A percentile compares a stretch with the other conserved stretches of the same genome.
Conservation (phyloP, 2,113 vertebrate genomes). For the Sorex araneus region DNA sequence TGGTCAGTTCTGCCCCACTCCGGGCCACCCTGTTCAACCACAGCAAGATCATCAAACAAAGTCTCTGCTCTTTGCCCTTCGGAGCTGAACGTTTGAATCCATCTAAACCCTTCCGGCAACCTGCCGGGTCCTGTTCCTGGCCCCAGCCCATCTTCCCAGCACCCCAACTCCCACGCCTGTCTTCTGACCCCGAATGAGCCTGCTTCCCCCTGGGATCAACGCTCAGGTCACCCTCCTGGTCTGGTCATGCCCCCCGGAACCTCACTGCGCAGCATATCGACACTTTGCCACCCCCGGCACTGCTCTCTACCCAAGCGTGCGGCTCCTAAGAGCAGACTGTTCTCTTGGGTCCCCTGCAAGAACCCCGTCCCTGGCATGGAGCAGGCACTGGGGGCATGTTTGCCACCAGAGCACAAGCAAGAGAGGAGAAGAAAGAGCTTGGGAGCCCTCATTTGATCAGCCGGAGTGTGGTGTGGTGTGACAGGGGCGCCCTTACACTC, state of each 20-base stretch:
- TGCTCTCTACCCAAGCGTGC: neutral
- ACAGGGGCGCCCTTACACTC: neutral
- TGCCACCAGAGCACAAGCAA: neutral
- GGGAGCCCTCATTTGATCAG: constrained; percentile 12
- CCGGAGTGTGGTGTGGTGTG: neutral
- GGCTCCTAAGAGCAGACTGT: no score
- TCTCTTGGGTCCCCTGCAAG: neutral
- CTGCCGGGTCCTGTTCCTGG: fast-evolving
- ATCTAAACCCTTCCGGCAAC: neutral
- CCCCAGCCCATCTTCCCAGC: neutral
- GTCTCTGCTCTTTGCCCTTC: neutral
- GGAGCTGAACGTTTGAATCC: neutral
- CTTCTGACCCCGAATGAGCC: neutral
- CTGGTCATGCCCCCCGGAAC: neutral
- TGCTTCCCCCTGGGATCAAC: fast-evolving
- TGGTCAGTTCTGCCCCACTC: neutral
- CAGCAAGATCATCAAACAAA: neutral
- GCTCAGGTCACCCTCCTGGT: neutral
- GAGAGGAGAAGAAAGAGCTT: neutral
- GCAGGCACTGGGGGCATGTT: neutral
- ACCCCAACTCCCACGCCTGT: neutral
- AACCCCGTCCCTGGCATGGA: neutral
- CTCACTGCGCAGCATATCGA: fast-evolving
- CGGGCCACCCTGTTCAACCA: neutral
- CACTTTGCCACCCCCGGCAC: neutral